phyloP scores from a whole-genome alignment of 2,888 invertebrate species.

The Eustalomyia histrio region DNA sequence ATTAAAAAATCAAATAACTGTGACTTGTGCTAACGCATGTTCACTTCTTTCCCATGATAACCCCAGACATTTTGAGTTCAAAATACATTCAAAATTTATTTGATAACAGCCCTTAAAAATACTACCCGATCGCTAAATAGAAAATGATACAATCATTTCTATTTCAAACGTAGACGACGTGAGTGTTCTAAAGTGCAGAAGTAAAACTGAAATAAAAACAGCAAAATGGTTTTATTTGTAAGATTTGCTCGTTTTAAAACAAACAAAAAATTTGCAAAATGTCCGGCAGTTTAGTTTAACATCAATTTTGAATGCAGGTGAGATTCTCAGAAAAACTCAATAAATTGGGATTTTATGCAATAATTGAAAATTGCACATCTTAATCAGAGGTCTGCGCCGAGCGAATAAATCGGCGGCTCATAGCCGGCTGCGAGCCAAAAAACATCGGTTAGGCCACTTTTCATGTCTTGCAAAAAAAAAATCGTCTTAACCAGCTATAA shows the following conservation, averaged over 20 bases:
- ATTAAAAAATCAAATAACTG: constrained; percentile 38
- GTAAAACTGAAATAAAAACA: constrained; percentile 51
- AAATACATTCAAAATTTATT: constrained; percentile 42
- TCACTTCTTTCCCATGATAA: constrained; percentile 48
- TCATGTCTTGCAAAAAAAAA: too few species aligned
- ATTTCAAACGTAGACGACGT: constrained; percentile 48
- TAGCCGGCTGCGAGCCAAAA: too few species aligned
- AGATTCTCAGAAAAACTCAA: not conserved
- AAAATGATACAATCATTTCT: constrained; percentile 45
- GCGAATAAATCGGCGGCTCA: too few species aligned
- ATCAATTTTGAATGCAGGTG: constrained; percentile 48
- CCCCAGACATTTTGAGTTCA: constrained; percentile 49
- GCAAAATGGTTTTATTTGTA: constrained; percentile 73
- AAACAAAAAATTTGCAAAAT: constrained; percentile 41
- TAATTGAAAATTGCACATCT: too few species aligned
- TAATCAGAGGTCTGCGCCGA: too few species aligned
- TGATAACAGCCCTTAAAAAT: constrained; percentile 69
- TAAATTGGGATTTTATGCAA: constrained; percentile 58
- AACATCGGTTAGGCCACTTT: too few species aligned
- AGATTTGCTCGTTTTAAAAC: constrained; percentile 70
- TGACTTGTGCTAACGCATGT: constrained; percentile 42
- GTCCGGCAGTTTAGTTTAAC: constrained; percentile 48
- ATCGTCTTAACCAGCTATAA: too few species aligned
- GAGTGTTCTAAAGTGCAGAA: constrained; percentile 39
- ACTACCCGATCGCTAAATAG: constrained; percentile 53